Percentiles rank a stretch among this genome's conserved stretches.
These are phyloP conservation scores for Cassiopea xamachana DNA, from an alignment of 30 jellyfish, hydroid and myxozoan genomes.

Conservation along the genomic window DNA sequence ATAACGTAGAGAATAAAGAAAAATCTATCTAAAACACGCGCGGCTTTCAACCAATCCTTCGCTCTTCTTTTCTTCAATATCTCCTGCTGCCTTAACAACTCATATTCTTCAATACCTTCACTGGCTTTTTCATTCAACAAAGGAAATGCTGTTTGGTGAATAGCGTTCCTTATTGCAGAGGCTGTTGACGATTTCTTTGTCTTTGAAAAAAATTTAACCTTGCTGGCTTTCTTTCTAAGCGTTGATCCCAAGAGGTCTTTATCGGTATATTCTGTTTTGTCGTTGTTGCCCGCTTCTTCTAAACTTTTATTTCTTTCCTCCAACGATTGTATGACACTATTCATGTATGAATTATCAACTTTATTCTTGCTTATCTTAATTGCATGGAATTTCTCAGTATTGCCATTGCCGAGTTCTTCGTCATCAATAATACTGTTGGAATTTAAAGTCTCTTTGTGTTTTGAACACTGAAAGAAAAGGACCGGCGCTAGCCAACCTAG, in stretches of 20 bases:
- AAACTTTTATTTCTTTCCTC: background rate
- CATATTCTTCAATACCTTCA: constrained; percentile 35
- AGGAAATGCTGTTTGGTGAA: constrained; percentile 9
- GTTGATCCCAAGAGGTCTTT: background rate
- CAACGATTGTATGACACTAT: background rate
- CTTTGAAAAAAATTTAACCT: background rate
- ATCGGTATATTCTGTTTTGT: background rate
- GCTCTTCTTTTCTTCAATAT: constrained; percentile 41
- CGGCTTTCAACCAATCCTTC: constrained; percentile 85
- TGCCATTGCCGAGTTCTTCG: background rate
- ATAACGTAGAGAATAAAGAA: constrained; percentile 62
- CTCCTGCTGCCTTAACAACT: constrained; percentile 33
- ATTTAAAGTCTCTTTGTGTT: background rate
- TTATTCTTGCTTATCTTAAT: background rate
- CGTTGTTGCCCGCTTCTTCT: background rate
- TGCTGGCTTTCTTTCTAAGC: background rate
- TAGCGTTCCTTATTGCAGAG: constrained; percentile 2
- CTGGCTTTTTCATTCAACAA: constrained; percentile 4
- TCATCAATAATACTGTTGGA: background rate
- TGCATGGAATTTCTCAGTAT: background rate
- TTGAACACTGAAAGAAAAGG: constrained; percentile 68
- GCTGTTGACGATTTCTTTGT: background rate
- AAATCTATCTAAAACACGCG: constrained; percentile 71
- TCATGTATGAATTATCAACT: background rate
- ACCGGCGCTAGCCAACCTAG: constrained; percentile 82